Evolutionary conservation across 2,113 vertebrate genomes (phyloP), one percentile per base, ranked within the genome.

Genomic region (Varanus komodoensis): DNA sequence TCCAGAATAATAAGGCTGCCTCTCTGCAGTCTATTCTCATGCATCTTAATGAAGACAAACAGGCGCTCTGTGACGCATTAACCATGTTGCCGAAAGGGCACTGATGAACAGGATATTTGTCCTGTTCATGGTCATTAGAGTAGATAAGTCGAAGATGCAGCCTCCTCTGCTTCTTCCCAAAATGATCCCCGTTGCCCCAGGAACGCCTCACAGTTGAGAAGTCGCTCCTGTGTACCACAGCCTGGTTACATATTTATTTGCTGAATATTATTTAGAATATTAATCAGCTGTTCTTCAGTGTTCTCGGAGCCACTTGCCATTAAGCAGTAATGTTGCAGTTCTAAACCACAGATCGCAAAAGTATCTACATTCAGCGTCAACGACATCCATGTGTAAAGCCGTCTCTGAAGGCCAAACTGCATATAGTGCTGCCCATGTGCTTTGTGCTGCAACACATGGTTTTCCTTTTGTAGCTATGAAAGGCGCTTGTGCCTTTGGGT

Each of bases 21-120:
- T 32, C 69, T 34, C 61, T 88, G 64, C 48, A 71, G 21, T 80
- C 19, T 34, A 54, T 82, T 38, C 64, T 82, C 48, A 17, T 82
- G 27, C n/a, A 54, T 81, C 61, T 52, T 82, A 88, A 82, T 88
- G 87, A 88, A 82, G 87, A 88, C 71, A 71, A 44, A 81, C 23
- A n/a, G 78, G 78, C 48, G 71, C 67, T 34, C 78, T 69, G 34
- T n/a, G 29, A 44, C 82, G 67, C 34, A 48, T 29, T 67, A 67
- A 57, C 78, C 11, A 68, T 54, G 48, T 71, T 81, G 44, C 77
- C 87, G 52, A 71, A 27, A 34, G 78, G 21, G 44, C 21, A 44
- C 78, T 17, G 32, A 57, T 44, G 38, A 44, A 44, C 38, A 44
- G 38, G 38, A 44, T 44, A 44, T 71, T 88, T 54, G 12, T 19